Evolutionary conservation across 2,113 vertebrate species (phyloP), one percentile per base, ranked within the genome.

Genomic region (Spilogale gracilis): DNA sequence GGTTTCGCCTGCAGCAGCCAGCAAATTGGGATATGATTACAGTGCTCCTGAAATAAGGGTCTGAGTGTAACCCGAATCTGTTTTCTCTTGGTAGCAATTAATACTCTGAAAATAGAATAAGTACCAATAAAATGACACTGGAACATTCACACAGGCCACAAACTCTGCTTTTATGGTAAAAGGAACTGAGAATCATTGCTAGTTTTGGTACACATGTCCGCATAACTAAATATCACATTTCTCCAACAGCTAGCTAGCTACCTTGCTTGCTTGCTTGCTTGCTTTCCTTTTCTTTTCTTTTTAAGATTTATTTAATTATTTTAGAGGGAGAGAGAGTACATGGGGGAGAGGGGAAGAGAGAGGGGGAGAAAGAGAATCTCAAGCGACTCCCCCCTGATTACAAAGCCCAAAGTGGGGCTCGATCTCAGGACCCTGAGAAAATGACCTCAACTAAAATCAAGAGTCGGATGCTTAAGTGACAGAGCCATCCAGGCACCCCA

Each of bases 151-250:
- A 88, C 32, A 88, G 48, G 65, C 63, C 58, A 67, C 61, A 73
- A 74, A 73, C 45, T 74, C 71, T 94, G 50, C 76, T 95, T 81
- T 58, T 63, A 65, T 38, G 38, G 38, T 45, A 50, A 95, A 95
- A 89, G 30, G 5, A 73, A 91, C 11, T 74, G 48, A 92, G 54
- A 93, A 67, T 74, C 16, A 65, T 74, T 96, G 92, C 69, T 79
- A 80, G n/a, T 43, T 82, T 93, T n/a, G 52, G 45, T 89, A 74
- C 9, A 74, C 21, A 95, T 89, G 52, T 63, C 32, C 30, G 27
- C 58, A 69, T 87, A 82, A 84, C 56, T 91, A 96, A 87, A 90
- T 23, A 60, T 79, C 95, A 20, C 13, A 69, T 96, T 76, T 96
- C 79, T 82, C 43, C 23, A 73, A 10, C 43, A 45, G 18, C 56